Percentiles rank a stretch among this genome's conserved stretches.
Evolutionary conservation across 1,140 invertebrate species (phyloP).

Genomic region (Aphelinus atriplicis): DNA sequence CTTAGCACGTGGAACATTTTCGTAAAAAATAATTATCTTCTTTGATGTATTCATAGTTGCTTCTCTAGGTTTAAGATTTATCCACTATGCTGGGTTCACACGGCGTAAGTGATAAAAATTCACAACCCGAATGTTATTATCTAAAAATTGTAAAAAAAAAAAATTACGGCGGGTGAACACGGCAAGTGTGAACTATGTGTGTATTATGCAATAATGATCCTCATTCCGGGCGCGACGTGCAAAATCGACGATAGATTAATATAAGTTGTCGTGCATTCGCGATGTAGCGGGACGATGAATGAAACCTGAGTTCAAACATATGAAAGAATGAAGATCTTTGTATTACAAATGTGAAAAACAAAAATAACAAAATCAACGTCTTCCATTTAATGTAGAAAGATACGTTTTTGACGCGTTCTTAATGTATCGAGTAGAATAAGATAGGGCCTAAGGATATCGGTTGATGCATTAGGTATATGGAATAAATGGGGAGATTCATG

Average conservation of each 20-base stretch:
- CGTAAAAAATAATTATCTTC: background rate
- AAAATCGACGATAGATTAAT: slow-evolving; percentile 36
- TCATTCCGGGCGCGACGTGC: slow-evolving; percentile 46
- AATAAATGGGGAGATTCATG: too few relatives aligned
- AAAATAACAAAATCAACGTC: slow-evolving; percentile 58
- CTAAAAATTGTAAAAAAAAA: slow-evolving; percentile 7
- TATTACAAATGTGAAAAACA: slow-evolving; percentile 13
- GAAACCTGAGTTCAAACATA: slow-evolving; percentile 8
- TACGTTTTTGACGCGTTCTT: background rate
- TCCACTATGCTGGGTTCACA: slow-evolving; percentile 33
- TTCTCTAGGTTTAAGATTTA: slow-evolving; percentile 34
- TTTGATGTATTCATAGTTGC: slow-evolving; percentile 2
- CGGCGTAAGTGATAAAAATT: background rate
- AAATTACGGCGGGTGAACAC: slow-evolving; percentile 43
- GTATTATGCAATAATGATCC: slow-evolving; percentile 64
- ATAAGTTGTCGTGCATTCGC: slow-evolving; percentile 35
- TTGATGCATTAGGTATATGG: too few relatives aligned
- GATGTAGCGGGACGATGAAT: slow-evolving; percentile 20
- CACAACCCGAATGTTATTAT: background rate
- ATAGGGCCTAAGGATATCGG: too few relatives aligned
- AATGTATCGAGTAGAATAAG: too few relatives aligned
- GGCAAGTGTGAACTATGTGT: slow-evolving; percentile 56
- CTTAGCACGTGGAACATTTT: too few relatives aligned
- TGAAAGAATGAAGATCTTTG: slow-evolving; percentile 10
- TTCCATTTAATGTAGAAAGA: slow-evolving; percentile 50